Evolutionary conservation across 2,113 vertebrate species (phyloP), one percentile per base, ranked within the genome.

Genomic region (Balaeniceps rex): DNA sequence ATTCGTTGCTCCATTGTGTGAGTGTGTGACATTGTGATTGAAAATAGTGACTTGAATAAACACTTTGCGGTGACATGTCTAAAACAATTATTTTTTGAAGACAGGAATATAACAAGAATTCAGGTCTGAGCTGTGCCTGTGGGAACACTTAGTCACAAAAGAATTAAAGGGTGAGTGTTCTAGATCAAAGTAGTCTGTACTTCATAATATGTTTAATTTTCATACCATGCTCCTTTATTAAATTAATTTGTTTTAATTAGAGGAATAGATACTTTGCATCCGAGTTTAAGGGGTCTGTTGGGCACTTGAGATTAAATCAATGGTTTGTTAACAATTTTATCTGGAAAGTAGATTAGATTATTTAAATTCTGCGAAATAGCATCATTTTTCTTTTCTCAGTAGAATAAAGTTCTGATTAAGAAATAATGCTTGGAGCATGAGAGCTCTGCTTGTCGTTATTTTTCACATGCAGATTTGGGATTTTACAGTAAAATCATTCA

Each of bases 381-480:
- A 64, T 75, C 1, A 2, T 61, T 72, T 86, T 86, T 92, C 69
- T 72, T 47, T 40, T 76, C 77, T 87, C 54, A 40, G 61, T 42
- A 93, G 91, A 95, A 70, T 60, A 70, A 94, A 96, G 85, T 84
- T 81, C 68, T 87, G 51, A 92, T 81, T 83, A 89, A 95, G 91
- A 97, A 96, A 90, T 82, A 78, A 64, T 0, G 6, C 71, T 96
- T 60, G 83, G 60, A 94, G 84, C 77, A 65, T 58, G 40, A 96
- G 47, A 70, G 49, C 19, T 77, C 76, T 97, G 93, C 95, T 98
- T 94, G 91, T 93, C 78, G 79, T 97, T 96, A 91, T 29, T 78
- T 86, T 93, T 61, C 54, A 85, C 36, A 70, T 69, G 79, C 15
- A 86, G 38, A 90, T 94, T 89, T 93, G 88, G 54, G 68, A 83